phyloP scores from a whole-genome alignment of 2,113 vertebrate species.

The Oncorhynchus kisutch region DNA sequence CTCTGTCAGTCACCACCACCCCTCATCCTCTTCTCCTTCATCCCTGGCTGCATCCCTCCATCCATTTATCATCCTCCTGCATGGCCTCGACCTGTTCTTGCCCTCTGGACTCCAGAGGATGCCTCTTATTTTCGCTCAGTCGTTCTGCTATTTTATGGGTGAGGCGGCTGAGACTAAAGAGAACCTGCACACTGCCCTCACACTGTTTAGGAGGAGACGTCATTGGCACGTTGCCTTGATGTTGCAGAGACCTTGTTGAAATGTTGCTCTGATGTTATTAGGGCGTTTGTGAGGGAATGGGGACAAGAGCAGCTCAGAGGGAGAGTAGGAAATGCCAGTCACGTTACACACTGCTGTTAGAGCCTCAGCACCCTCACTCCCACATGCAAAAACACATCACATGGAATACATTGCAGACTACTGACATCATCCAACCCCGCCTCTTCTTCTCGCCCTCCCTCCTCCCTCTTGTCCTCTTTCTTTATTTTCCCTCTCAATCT shows the following conservation, averaged over 20 bases:
- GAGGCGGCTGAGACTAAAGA: neutral
- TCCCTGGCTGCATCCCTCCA: slow-evolving; percentile 15
- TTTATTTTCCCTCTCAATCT: slow-evolving; percentile 6
- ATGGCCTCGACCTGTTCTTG: slow-evolving; percentile 58
- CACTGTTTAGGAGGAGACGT: slow-evolving; percentile 14
- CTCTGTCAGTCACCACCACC: slow-evolving; percentile 43
- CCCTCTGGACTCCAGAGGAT: slow-evolving; percentile 13
- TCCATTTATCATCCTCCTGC: slow-evolving; percentile 34
- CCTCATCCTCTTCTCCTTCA: slow-evolving; percentile 2
- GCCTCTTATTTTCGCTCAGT: slow-evolving; percentile 46
- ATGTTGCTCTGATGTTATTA: too few species aligned
- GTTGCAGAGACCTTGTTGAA: too few species aligned
- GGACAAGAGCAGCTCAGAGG: neutral
- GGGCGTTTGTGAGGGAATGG: neutral
- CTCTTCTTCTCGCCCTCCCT: neutral
- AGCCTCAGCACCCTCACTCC: slow-evolving; percentile 11
- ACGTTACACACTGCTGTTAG: neutral
- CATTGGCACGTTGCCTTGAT: neutral
- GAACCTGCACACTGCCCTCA: slow-evolving; percentile 26
- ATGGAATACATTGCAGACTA: slow-evolving; percentile 48
- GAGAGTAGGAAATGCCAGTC: slow-evolving; percentile 26
- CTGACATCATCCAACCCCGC: slow-evolving; percentile 53
- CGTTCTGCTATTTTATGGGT: slow-evolving; percentile 35
- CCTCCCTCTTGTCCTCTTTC: slow-evolving; percentile 12
- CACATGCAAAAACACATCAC: slow-evolving; percentile 25